Percentiles rank a stretch among this genome's conserved stretches.
phyloP scores from a whole-genome alignment of 2,113 vertebrate genomes.

The Oreocharis arfaki region DNA sequence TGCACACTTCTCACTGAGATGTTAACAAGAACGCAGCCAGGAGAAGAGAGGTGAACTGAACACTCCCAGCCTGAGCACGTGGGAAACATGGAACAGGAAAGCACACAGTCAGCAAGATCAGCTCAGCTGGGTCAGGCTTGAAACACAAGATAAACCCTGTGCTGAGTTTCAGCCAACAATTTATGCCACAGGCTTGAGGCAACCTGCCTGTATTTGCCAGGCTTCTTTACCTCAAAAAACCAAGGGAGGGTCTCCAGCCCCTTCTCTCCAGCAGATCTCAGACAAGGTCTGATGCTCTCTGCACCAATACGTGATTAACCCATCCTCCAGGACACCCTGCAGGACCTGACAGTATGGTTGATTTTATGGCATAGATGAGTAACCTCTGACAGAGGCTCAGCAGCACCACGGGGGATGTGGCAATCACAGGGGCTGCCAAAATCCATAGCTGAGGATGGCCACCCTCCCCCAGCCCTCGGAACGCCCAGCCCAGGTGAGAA shows the following conservation, averaged over 20 bases:
- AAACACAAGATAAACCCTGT: neutral
- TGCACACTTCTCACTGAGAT: neutral
- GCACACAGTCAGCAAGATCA: neutral
- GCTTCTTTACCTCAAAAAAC: neutral
- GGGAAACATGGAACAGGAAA: neutral
- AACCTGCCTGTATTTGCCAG: neutral
- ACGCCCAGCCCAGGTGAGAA: accelerated
- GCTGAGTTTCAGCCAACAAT: neutral
- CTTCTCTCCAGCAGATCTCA: neutral
- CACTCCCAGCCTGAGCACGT: neutral
- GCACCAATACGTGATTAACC: accelerated
- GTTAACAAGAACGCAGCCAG: neutral
- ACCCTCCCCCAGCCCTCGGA: accelerated
- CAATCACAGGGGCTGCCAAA: neutral
- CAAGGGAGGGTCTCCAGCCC: neutral
- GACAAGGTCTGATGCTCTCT: neutral
- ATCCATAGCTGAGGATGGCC: neutral
- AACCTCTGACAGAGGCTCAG: neutral
- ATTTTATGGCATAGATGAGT: neutral
- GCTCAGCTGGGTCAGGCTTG: neutral
- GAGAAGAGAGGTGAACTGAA: neutral
- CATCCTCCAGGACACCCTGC: neutral
- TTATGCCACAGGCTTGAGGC: neutral
- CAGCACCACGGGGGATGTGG: accelerated
- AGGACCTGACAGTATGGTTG: neutral